Conservation (phyloP, 2,888 invertebrate genomes). For the Biston stratarius region DNA sequence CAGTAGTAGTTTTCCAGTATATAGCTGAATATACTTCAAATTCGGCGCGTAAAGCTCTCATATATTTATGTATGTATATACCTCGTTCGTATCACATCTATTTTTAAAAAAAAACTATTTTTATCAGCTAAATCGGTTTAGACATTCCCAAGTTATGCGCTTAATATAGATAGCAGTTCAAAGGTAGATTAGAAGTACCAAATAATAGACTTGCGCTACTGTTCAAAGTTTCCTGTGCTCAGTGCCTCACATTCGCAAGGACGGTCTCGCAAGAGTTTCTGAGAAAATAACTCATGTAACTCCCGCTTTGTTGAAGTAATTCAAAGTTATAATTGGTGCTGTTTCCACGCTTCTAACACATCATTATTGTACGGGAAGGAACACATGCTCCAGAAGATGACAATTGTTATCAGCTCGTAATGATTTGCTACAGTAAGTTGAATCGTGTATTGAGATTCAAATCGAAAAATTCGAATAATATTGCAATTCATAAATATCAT, state of each 20-base stretch:
- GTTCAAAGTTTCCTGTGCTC: not conserved
- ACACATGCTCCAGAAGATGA: constrained; percentile 30
- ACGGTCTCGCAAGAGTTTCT: constrained; percentile 40
- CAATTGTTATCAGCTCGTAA: constrained; percentile 1
- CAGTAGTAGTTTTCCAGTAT: too few species aligned
- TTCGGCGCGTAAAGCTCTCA: too few species aligned
- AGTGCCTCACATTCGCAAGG: constrained; percentile 31
- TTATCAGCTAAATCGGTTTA: too few species aligned
- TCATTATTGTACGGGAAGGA: constrained; percentile 42
- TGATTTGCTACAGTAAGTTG: not conserved
- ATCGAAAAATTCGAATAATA: too few species aligned
- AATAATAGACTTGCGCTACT: constrained; percentile 15
- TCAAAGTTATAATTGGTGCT: constrained; percentile 66
- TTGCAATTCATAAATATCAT: too few species aligned
- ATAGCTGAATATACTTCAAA: too few species aligned
- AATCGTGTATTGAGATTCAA: not conserved
- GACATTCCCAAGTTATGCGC: too few species aligned
- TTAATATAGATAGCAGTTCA: too few species aligned
- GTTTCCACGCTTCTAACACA: constrained; percentile 44
- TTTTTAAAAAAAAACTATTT: too few species aligned
- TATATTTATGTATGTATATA: too few species aligned
- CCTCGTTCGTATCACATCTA: too few species aligned
- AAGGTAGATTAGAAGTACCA: too few species aligned
- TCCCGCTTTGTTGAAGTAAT: constrained; percentile 67
- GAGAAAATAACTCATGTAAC: constrained; percentile 49